Evolutionary conservation across 2,797 vertebrate species (phyloP).

Genomic region (Scleropages formosus): DNA sequence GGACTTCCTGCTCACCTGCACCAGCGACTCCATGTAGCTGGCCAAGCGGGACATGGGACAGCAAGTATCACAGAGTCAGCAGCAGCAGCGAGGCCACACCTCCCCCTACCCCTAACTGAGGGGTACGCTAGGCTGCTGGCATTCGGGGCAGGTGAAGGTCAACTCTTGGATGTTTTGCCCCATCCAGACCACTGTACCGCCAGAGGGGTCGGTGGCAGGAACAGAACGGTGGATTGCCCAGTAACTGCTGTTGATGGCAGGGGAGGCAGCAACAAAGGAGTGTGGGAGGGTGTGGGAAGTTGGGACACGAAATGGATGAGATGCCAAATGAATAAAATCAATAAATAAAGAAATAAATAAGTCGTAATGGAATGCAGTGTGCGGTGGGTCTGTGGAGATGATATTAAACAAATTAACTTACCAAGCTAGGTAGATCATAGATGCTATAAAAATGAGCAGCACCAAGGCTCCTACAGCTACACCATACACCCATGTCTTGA

Average conservation of each 20-base stretch:
- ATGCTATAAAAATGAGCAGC: slow-evolving; percentile 96
- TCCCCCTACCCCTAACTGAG: slow-evolving; percentile 58
- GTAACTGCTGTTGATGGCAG: slow-evolving; percentile 61
- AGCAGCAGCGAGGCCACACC: slow-evolving; percentile 44
- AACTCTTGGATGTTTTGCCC: slow-evolving; percentile 64
- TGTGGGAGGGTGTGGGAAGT: background rate
- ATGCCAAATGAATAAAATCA: slow-evolving; percentile 4
- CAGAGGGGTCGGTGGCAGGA: slow-evolving; percentile 61
- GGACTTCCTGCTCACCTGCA: slow-evolving; percentile 55
- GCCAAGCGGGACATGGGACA: slow-evolving; percentile 53
- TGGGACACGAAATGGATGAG: background rate
- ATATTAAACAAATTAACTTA: slow-evolving; percentile 69
- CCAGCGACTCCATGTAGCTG: slow-evolving; percentile 45
- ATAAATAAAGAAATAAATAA: slow-evolving; percentile 16
- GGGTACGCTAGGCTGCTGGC: slow-evolving; percentile 63
- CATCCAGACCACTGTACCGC: slow-evolving; percentile 60
- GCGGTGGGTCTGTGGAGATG: slow-evolving; percentile 48
- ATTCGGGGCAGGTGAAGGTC: slow-evolving; percentile 70
- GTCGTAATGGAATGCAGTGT: background rate
- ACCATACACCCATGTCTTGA: slow-evolving; percentile 99
- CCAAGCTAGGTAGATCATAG: slow-evolving; percentile 99
- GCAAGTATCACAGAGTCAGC: slow-evolving; percentile 44
- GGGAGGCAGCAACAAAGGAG: slow-evolving; percentile 27
- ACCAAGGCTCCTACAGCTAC: slow-evolving; percentile 93
- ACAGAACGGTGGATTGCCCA: slow-evolving; percentile 63